Conservation (phyloP, 1,140 invertebrate species). For the Cotesia typhae region DNA sequence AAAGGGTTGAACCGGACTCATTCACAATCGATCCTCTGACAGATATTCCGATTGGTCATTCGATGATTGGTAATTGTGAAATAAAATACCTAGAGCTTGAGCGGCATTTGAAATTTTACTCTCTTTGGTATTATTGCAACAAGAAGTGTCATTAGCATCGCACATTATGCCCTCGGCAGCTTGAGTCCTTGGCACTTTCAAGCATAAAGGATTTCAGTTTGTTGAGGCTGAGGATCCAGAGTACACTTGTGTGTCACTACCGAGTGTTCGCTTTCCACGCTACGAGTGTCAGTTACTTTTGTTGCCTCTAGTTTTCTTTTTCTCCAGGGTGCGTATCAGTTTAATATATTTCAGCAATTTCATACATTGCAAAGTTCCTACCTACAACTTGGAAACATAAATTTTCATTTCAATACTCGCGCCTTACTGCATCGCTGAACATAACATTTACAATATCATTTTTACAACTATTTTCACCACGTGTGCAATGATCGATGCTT, state of each 20-base stretch:
- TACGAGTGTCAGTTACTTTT: slow-evolving; percentile 39
- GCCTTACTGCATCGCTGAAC: slow-evolving; percentile 19
- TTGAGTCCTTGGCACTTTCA: background rate
- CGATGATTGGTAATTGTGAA: too few relatives aligned
- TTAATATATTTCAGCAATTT: slow-evolving; percentile 38
- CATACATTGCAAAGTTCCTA: slow-evolving; percentile 23
- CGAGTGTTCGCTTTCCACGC: background rate
- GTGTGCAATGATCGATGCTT: background rate
- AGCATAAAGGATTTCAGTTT: background rate
- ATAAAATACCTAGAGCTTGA: too few relatives aligned
- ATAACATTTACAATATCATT: slow-evolving; percentile 15
- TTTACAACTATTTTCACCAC: background rate
- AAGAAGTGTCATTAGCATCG: too few relatives aligned
- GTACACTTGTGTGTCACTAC: slow-evolving; percentile 7
- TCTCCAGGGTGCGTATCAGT: slow-evolving; percentile 23
- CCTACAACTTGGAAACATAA: slow-evolving; percentile 32
- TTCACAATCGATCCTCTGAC: too few relatives aligned
- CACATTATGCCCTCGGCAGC: background rate
- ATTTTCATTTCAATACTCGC: slow-evolving; percentile 35
- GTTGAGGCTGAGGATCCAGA: background rate
- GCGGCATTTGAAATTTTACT: background rate
- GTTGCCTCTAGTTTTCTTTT: too few relatives aligned
- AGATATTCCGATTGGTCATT: too few relatives aligned
- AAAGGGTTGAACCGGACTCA: too few relatives aligned
- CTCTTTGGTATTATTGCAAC: too few relatives aligned